These are phyloP conservation scores for Acipenser transmontanus DNA, from an alignment of 2,797 vertebrate genomes.

Conservation along the genomic window DNA sequence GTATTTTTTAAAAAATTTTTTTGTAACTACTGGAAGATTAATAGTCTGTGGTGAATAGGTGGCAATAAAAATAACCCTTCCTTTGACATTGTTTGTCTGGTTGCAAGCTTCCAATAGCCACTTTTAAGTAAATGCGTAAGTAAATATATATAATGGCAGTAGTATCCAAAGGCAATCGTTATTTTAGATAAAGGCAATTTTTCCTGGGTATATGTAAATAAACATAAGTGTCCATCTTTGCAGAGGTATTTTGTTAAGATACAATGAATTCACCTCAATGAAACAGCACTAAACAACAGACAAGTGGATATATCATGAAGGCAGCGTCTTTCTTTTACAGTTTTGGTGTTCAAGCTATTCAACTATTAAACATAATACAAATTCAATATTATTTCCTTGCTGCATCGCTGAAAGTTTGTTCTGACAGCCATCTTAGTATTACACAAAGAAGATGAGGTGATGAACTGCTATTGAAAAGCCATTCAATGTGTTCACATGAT, in stretches of 20 bases:
- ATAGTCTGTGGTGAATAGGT: slow-evolving; percentile 49
- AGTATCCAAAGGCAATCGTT: no score
- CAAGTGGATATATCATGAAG: slow-evolving; percentile 10
- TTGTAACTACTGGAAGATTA: slow-evolving; percentile 35
- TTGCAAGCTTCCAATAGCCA: slow-evolving; percentile 59
- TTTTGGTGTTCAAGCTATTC: background rate
- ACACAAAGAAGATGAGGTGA: slow-evolving; percentile 15
- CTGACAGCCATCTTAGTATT: background rate
- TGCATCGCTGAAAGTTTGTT: background rate
- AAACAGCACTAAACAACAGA: background rate
- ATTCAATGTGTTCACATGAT: background rate
- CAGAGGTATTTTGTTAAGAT: background rate
- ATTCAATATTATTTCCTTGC: slow-evolving; percentile 2
- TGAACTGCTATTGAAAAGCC: background rate
- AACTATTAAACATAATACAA: background rate
- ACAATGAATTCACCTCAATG: background rate
- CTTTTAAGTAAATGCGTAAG: slow-evolving; percentile 62
- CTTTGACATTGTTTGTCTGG: slow-evolving; percentile 73
- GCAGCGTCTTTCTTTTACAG: background rate
- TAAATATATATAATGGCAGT: no score
- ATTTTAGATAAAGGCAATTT: no score
- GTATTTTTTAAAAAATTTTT: slow-evolving; percentile 38
- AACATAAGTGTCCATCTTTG: background rate
- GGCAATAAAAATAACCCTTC: slow-evolving; percentile 64
- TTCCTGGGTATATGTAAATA: no score